These are phyloP conservation scores for Ormyrus pomaceus DNA, from an alignment of 2,888 invertebrate species.

Conservation along the genomic window DNA sequence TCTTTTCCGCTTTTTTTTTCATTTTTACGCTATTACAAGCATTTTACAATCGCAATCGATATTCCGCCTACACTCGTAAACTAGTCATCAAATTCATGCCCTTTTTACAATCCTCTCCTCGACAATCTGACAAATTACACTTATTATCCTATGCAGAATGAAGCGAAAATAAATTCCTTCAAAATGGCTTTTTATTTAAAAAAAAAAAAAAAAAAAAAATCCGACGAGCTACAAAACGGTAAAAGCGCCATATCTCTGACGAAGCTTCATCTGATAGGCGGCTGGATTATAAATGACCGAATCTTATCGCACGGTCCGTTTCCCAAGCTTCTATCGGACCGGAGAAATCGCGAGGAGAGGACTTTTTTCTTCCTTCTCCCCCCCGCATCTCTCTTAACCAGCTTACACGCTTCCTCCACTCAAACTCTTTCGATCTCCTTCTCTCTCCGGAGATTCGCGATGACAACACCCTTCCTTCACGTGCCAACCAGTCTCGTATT, in stretches of 20 bases:
- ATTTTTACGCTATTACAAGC: slow-evolving; percentile 29
- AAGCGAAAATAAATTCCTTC: not conserved
- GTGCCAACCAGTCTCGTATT: slow-evolving; percentile 52
- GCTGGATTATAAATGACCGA: slow-evolving; percentile 72
- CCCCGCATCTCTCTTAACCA: slow-evolving; percentile 12
- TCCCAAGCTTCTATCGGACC: slow-evolving; percentile 69
- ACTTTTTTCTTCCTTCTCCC: slow-evolving; percentile 56
- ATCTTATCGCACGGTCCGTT: slow-evolving; percentile 69
- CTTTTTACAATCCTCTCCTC: not conserved
- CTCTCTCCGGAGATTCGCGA: slow-evolving; percentile 48
- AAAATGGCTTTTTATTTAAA: slow-evolving; percentile 14
- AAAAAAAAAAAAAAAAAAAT: slow-evolving; percentile 7
- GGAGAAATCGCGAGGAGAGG: slow-evolving; percentile 66
- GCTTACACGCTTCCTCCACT: slow-evolving; percentile 35
- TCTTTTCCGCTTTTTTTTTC: slow-evolving; percentile 14
- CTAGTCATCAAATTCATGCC: slow-evolving; percentile 44
- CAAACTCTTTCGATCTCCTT: slow-evolving; percentile 12
- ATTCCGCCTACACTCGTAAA: slow-evolving; percentile 60
- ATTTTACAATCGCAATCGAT: slow-evolving; percentile 43
- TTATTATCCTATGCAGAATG: not conserved
- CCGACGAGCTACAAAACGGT: slow-evolving; percentile 45
- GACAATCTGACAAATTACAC: slow-evolving; percentile 8
- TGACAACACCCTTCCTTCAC: slow-evolving; percentile 53
- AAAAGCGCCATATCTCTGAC: slow-evolving; percentile 48
- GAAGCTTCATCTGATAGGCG: slow-evolving; percentile 55